Conservation (phyloP, 2,888 invertebrate species). For the Polylopha cassiicola region DNA sequence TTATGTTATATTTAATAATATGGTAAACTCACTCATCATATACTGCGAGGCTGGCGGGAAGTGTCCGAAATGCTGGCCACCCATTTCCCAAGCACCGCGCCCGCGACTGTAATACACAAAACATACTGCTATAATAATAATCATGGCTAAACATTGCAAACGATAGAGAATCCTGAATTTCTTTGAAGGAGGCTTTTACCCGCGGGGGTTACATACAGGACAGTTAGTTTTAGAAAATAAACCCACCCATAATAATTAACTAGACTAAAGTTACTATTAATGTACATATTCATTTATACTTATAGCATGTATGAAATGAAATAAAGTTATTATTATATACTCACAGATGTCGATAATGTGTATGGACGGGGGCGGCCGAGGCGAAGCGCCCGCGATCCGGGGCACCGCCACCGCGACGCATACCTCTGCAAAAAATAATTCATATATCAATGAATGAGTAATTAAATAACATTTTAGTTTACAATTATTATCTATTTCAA, state of each 20-base stretch:
- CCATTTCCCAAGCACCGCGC: conserved; percentile 69
- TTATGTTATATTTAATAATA: neutral
- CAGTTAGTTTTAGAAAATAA: no score
- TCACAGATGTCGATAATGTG: conserved; percentile 64
- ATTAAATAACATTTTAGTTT: neutral
- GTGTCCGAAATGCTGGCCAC: conserved; percentile 64
- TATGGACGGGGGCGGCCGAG: conserved; percentile 49
- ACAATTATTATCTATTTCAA: no score
- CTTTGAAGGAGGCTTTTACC: no score
- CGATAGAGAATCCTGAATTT: no score
- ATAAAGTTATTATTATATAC: conserved; percentile 28
- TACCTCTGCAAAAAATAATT: conserved; percentile 34
- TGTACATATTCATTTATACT: neutral
- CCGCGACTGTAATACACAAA: conserved; percentile 60
- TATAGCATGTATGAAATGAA: neutral
- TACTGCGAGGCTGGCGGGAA: conserved; percentile 61
- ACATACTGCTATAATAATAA: no score
- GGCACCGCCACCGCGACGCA: conserved; percentile 46
- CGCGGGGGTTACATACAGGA: no score
- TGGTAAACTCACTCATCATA: conserved; percentile 51
- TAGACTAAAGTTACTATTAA: neutral
- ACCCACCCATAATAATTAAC: no score
- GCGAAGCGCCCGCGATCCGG: conserved; percentile 65
- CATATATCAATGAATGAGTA: neutral
- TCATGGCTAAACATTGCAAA: no score